These are phyloP conservation scores for Arnoldichthys spilopterus DNA, from an alignment of 2,797 vertebrate species.

Conservation along the genomic window DNA sequence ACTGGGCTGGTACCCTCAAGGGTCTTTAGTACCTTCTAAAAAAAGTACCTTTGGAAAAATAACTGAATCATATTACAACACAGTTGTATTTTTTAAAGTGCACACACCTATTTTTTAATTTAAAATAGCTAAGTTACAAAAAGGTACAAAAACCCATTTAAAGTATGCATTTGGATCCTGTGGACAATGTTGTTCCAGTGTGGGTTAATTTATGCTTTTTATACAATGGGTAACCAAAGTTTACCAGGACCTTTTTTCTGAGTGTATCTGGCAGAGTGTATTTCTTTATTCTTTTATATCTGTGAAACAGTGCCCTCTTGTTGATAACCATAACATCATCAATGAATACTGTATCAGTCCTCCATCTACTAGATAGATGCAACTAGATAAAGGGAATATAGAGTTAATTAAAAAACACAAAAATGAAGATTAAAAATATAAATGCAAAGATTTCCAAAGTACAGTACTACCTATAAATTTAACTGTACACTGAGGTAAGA, in stretches of 20 bases:
- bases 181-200: not conserved
- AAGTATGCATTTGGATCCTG: too few relatives aligned
- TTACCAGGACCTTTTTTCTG: not conserved
- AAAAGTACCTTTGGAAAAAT: too few relatives aligned
- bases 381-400: not conserved
- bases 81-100: too few relatives aligned
- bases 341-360: not conserved
- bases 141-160: too few relatives aligned
- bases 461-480: not conserved
- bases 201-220: not conserved
- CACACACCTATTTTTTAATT: too few relatives aligned
- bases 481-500: too few relatives aligned
- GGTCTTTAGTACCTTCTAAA: too few relatives aligned
- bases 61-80: too few relatives aligned
- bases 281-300: conserved; percentile 21
- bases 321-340: conserved; percentile 35
- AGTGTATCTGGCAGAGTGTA: not conserved
- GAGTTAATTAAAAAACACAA: not conserved
- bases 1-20: too few relatives aligned
- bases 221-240: not conserved
- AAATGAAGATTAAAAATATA: not conserved
- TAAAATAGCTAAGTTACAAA: too few relatives aligned
- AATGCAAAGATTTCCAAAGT: not conserved
- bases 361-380: not conserved
- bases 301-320: conserved; percentile 55